A percentile compares a stretch with the other conserved stretches of the same genome.
Evolutionary conservation across 2,888 invertebrate species (phyloP).

Genomic region (Micoletzkya japonica): DNA sequence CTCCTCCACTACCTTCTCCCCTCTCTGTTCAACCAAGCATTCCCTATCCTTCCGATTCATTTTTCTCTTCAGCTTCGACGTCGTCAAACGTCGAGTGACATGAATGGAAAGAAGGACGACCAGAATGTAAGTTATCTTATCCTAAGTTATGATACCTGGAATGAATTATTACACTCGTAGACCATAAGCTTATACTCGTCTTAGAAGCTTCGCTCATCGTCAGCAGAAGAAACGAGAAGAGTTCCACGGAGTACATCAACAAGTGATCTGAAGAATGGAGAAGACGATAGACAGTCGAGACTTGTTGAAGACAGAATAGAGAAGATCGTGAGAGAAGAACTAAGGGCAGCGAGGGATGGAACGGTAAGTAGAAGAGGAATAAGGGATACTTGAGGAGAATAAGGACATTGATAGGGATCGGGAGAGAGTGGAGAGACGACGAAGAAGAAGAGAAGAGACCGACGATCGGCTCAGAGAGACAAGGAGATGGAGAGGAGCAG

Average conservation of each 20-base stretch:
- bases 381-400: conserved; percentile 28
- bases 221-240: not conserved
- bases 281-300: no score
- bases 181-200: no score
- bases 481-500: conserved; percentile 11
- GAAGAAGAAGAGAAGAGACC: conserved; percentile 11
- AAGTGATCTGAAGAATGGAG: conserved; percentile 24
- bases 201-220: no score
- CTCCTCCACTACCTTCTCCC: no score
- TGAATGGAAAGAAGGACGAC: no score
- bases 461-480: not conserved
- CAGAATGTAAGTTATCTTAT: no score
- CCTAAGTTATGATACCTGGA: no score
- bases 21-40: no score
- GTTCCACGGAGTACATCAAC: conserved; percentile 5
- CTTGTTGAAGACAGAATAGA: conserved; percentile 23
- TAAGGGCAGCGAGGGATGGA: conserved; percentile 30
- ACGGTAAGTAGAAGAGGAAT: conserved; percentile 29
- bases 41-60: no score
- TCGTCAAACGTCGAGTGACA: no score
- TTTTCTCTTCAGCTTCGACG: no score
- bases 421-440: not conserved
- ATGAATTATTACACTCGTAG: no score
- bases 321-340: conserved; percentile 27
- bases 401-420: not conserved